These are phyloP conservation scores for Orchestia grillus DNA, from an alignment of 1,140 invertebrate genomes.

Conservation along the genomic window DNA sequence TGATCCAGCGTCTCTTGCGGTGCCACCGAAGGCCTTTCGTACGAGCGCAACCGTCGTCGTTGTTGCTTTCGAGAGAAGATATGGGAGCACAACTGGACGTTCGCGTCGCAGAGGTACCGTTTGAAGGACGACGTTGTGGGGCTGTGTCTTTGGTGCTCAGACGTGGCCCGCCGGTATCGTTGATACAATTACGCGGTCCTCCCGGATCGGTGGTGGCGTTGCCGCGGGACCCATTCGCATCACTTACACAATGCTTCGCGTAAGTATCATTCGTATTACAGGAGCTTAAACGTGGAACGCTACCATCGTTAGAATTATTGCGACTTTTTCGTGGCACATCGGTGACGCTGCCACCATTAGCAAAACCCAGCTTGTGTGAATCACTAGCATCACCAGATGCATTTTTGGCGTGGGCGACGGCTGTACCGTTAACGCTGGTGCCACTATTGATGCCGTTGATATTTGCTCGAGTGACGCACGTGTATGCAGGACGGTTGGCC, in stretches of 20 bases:
- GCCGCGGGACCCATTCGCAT: background rate
- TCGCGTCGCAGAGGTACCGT: background rate
- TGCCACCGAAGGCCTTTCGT: constrained; percentile 17
- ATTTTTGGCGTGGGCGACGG: background rate
- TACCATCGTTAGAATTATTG: background rate
- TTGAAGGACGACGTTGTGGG: background rate
- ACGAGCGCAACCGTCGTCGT: constrained; percentile 1
- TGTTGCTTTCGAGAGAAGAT: background rate
- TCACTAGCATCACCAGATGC: background rate
- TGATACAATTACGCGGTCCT: background rate
- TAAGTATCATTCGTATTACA: background rate
- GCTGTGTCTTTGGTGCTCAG: background rate
- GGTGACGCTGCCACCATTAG: background rate
- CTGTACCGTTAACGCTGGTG: background rate
- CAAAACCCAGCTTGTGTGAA: background rate
- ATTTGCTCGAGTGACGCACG: constrained; percentile 24
- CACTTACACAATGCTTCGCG: background rate
- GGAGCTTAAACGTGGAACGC: background rate
- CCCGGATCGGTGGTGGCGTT: background rate
- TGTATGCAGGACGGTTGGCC: constrained; percentile 7
- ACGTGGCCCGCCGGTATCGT: background rate
- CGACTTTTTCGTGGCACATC: background rate
- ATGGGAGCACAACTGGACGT: background rate
- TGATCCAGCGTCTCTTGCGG: constrained; percentile 40
- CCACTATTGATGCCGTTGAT: constrained; percentile 44